Base-by-base conservation (phyloP, 2,888 invertebrate species). In the Carpatolechia fugitivella region DNA sequence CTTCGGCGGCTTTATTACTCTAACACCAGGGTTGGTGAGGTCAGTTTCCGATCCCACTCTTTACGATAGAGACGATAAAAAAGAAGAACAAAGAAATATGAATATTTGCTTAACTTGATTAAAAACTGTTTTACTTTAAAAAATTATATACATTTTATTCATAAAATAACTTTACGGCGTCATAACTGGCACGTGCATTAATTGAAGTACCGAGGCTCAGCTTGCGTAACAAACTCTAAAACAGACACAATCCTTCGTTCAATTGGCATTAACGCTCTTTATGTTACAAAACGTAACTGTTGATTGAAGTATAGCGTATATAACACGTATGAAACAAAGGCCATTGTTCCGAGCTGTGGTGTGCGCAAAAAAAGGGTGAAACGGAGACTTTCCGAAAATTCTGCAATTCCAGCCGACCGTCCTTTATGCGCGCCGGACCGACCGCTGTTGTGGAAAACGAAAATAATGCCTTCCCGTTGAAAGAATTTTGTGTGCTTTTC, bases 281-380 rank as follows among this genome's bases (percentile, higher is more conserved):
- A n/a, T n/a, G 29, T 44, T 29, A 44, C 35, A 54, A 60, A 60
- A 58, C 58, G 61, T 59, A 69, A 59, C 64, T 58, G 60, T 61
- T 62, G 62, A 69, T 68, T 61, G 63, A 66, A 66, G 62, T 65
- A 65, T 63, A 56, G 64, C 60, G 14, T n/a, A 24, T 24, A 29
- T 24, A 44, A 13, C 24, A 1, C n/a, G 44, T 29, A 49, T 35
- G 18, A 56, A 61, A 72, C 70, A 72, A 74, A 64, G 66, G 57
- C 66, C 63, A 73, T 70, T 76, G 72, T 73, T 33, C 55, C 58
- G 59, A 29, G 38, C 52, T 20, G 55, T 63, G 60, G 52, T 60
- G 56, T 62, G 61, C 54, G 56, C 57, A 60, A 55, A 65, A 71
- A 65, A 64, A 64, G 63, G 67, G 58, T 62, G 64, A 68, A 62